Evolutionary conservation across 2,888 invertebrate genomes (phyloP).

Genomic region (Drosophila koepferae): DNA sequence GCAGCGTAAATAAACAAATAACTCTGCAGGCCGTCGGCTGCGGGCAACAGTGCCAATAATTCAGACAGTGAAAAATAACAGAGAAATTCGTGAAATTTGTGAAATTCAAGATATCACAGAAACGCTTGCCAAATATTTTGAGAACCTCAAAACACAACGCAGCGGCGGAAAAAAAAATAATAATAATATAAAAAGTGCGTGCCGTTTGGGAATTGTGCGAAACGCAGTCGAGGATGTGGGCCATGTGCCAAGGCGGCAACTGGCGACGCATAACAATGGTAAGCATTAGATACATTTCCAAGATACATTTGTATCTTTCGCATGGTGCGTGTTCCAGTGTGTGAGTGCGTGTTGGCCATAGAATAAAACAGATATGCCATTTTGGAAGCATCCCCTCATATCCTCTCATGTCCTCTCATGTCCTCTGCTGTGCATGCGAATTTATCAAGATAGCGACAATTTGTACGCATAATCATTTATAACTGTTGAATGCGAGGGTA

Average conservation of each 20-base stretch:
- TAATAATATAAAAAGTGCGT: constrained; percentile 43
- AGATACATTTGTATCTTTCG: constrained; percentile 38
- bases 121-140: constrained; percentile 72
- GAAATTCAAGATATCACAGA: constrained; percentile 40
- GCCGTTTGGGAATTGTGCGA: constrained; percentile 42
- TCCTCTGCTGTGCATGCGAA: constrained; percentile 43
- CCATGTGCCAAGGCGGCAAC: constrained; percentile 34
- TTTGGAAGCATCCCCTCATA: constrained; percentile 20
- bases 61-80: constrained; percentile 72
- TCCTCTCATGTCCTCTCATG: constrained; percentile 2
- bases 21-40: constrained; percentile 36
- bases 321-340: not conserved
- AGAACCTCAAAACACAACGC: constrained; percentile 56
- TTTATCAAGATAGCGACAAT: constrained; percentile 65
- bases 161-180: too few species aligned
- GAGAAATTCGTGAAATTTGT: constrained; percentile 51
- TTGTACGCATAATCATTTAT: constrained; percentile 60
- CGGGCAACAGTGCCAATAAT: constrained; percentile 57
- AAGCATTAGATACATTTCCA: constrained; percentile 39
- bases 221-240: constrained; percentile 31
- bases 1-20: constrained; percentile 75
- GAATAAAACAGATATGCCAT: constrained; percentile 30
- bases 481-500: constrained; percentile 60
- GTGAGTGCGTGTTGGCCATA: not conserved
- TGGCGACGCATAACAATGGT: constrained; percentile 46